These are phyloP conservation scores for Nebria brevicollis DNA, from an alignment of 2,888 invertebrate genomes.

Conservation along the genomic window DNA sequence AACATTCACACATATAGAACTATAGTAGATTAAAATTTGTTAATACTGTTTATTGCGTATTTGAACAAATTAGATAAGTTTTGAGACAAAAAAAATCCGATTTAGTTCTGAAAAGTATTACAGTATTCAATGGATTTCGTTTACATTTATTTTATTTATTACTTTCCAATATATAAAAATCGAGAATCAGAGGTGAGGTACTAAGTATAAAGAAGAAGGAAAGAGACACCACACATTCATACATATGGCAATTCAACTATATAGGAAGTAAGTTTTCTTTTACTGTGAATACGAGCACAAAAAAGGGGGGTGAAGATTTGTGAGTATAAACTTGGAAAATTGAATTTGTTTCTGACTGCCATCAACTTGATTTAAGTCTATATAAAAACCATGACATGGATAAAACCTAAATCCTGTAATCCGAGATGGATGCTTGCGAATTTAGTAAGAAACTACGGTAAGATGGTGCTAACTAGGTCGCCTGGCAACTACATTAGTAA, in stretches of 20 bases:
- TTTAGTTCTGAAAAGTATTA: too few species aligned
- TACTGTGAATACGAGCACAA: neutral
- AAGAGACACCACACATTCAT: too few species aligned
- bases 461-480: conserved; percentile 20
- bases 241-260: neutral
- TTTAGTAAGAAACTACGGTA: conserved; percentile 11
- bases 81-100: too few species aligned
- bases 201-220: too few species aligned
- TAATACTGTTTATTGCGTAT: too few species aligned
- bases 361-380: conserved; percentile 4
- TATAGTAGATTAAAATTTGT: too few species aligned
- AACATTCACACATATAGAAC: too few species aligned
- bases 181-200: too few species aligned
- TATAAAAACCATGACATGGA: conserved; percentile 11
- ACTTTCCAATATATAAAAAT: too few species aligned
- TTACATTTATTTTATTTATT: too few species aligned
- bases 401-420: conserved; percentile 3
- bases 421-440: conserved; percentile 7
- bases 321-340: conserved; percentile 4
- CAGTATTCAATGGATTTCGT: too few species aligned
- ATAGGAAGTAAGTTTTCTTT: conserved; percentile 9
- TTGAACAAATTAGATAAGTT: too few species aligned
- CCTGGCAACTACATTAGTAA: conserved; percentile 24
- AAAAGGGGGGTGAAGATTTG: neutral
- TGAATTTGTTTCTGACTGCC: conserved; percentile 1